Percentiles rank a stretch among this genome's conserved stretches.
phyloP scores from a whole-genome alignment of 2,888 invertebrate species.

The Mechanitis messenoides region DNA sequence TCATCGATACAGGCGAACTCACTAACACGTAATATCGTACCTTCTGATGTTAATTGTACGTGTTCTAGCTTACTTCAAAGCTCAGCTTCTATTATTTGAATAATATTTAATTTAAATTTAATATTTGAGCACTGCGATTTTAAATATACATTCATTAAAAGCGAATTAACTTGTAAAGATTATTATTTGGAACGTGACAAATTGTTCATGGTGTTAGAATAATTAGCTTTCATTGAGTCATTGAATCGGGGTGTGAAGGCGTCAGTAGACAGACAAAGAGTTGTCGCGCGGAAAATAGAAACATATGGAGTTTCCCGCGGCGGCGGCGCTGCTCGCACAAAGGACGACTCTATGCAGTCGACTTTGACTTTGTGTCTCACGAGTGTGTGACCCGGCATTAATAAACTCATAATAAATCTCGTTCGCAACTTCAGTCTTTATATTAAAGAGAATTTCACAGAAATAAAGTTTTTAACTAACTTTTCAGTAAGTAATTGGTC shows the following conservation, averaged over 20 bases:
- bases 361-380: slow-evolving; percentile 58
- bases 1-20: slow-evolving; percentile 63
- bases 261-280: slow-evolving; percentile 64
- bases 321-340: slow-evolving; percentile 49
- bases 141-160: slow-evolving; percentile 9
- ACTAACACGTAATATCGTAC: slow-evolving; percentile 38
- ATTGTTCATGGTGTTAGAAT: background rate
- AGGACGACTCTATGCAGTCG: slow-evolving; percentile 68
- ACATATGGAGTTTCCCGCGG: slow-evolving; percentile 39
- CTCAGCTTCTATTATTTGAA: slow-evolving; percentile 29
- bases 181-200: background rate
- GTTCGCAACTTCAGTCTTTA: slow-evolving; percentile 13
- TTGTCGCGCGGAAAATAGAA: slow-evolving; percentile 51
- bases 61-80: slow-evolving; percentile 34
- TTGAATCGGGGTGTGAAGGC: slow-evolving; percentile 41
- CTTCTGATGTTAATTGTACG: slow-evolving; percentile 37
- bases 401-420: slow-evolving; percentile 64
- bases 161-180: background rate
- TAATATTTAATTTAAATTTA: slow-evolving; percentile 26
- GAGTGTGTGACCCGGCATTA: slow-evolving; percentile 66
- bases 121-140: too few relatives aligned
- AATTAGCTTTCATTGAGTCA: slow-evolving; percentile 12
- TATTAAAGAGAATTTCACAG: background rate
- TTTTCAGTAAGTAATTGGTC: slow-evolving; percentile 9
- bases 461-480: background rate